phyloP scores from a whole-genome alignment of 2,797 vertebrate species.

The Lagocephalus sceleratus region DNA sequence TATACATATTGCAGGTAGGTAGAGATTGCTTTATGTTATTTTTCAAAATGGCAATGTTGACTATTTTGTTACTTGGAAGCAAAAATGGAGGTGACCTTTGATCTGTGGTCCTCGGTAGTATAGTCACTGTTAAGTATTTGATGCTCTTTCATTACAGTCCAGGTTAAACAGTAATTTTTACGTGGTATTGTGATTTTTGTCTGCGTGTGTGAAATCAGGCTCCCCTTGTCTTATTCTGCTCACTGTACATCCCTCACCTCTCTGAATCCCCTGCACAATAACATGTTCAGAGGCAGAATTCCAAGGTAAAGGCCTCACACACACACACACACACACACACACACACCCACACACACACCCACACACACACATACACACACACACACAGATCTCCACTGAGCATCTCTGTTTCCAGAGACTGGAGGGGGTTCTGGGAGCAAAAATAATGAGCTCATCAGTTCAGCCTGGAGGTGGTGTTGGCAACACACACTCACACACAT shows the following conservation, averaged over 20 bases:
- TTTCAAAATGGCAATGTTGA: no score
- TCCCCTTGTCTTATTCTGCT: background rate
- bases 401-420: constrained; percentile 53
- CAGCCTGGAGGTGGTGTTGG: constrained; percentile 68
- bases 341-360: constrained; percentile 21
- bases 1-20: no score
- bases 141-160: constrained; percentile 6
- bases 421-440: constrained; percentile 69
- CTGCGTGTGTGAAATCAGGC: constrained; percentile 1
- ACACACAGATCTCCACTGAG: constrained; percentile 39
- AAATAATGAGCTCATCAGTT: constrained; percentile 83
- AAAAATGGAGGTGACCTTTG: no score
- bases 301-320: constrained; percentile 46
- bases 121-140: constrained; percentile 7
- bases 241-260: constrained; percentile 31
- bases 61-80: no score
- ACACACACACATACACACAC: constrained; percentile 10
- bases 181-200: constrained; percentile 11
- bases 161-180: constrained; percentile 3
- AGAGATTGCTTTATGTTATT: no score
- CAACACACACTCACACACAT: constrained; percentile 47
- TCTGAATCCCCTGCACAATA: constrained; percentile 54
- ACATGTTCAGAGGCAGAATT: constrained; percentile 58
- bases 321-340: constrained; percentile 14
- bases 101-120: constrained; percentile 1